Percentiles rank a stretch among this genome's conserved stretches.
Conservation (phyloP, 92 coral and sea anemone species). For the Umimayanthus chanpuru region DNA sequence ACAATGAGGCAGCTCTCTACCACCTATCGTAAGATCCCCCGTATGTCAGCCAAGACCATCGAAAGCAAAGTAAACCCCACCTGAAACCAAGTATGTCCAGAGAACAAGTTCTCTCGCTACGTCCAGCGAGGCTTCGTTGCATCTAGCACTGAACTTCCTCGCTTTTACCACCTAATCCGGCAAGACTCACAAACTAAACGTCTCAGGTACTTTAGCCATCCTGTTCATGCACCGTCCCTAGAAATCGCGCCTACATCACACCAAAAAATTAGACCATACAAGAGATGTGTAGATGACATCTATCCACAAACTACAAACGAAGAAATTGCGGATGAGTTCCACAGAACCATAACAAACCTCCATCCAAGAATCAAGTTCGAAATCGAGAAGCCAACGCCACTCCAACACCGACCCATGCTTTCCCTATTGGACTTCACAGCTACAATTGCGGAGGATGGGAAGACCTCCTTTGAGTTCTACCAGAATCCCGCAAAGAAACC, state of each 20-base stretch:
- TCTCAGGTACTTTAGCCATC: slow-evolving; percentile 50
- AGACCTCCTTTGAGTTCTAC: background rate
- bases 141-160: slow-evolving; percentile 56
- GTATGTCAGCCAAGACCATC: slow-evolving; percentile 65
- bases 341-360: background rate
- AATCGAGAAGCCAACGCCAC: slow-evolving; percentile 12
- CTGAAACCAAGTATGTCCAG: slow-evolving; percentile 3
- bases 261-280: slow-evolving; percentile 30
- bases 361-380: background rate
- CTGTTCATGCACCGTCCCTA: slow-evolving; percentile 53
- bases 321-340: slow-evolving; percentile 35
- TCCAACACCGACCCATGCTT: background rate
- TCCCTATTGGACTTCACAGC: slow-evolving; percentile 39
- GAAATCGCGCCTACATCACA: slow-evolving; percentile 13
- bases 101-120: slow-evolving; percentile 41
- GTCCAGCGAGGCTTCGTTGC: slow-evolving; percentile 45
- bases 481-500: background rate
- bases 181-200: slow-evolving; percentile 55
- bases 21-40: slow-evolving; percentile 49
- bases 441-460: background rate
- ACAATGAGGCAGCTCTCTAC: no score
- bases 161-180: slow-evolving; percentile 63
- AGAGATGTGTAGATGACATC: slow-evolving; percentile 41
- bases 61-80: slow-evolving; percentile 55
- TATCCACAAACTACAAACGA: slow-evolving; percentile 33